These are phyloP conservation scores for Drosophila pectinifera DNA, from an alignment of 1,140 invertebrate genomes.

Conservation along the genomic window DNA sequence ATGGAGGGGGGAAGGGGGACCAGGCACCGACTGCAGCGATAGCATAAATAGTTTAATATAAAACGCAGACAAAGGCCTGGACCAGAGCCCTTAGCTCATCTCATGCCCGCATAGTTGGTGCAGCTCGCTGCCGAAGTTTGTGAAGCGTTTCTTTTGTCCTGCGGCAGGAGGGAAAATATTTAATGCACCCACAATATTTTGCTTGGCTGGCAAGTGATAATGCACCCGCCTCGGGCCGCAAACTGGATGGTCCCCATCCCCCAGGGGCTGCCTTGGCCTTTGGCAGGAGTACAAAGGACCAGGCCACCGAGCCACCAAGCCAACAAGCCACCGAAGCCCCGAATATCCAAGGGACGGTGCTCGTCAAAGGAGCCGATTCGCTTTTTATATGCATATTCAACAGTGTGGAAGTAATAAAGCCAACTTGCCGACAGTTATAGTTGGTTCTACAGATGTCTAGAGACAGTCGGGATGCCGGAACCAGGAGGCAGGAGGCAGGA, in stretches of 20 bases:
- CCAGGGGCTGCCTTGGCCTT: conserved; percentile 27
- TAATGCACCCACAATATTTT: conserved; percentile 78
- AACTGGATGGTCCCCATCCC: background rate
- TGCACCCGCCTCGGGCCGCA: conserved; percentile 48
- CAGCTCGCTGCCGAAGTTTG: conserved; percentile 10
- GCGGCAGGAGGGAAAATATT: conserved; percentile 59
- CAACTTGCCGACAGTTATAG: conserved; percentile 80
- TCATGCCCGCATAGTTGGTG: conserved; percentile 53
- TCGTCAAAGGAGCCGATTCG: conserved; percentile 58
- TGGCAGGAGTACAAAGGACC: conserved; percentile 28
- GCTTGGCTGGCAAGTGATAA: conserved; percentile 63
- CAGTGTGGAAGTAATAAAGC: conserved; percentile 83
- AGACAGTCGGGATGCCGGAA: conserved; percentile 53
- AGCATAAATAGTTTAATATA: conserved; percentile 76
- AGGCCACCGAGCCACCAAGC: background rate
- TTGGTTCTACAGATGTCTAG: conserved; percentile 66
- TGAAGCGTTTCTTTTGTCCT: conserved; percentile 58
- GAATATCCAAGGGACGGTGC: conserved; percentile 23
- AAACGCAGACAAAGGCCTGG: conserved; percentile 72
- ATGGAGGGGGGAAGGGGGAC: too few species aligned
- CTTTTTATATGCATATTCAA: conserved; percentile 76
- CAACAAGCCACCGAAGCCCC: conserved; percentile 12
- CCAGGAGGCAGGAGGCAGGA: conserved; percentile 50
- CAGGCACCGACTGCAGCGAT: conserved; percentile 14
- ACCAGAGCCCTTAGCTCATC: conserved; percentile 38